phyloP scores from a whole-genome alignment of 2,888 invertebrate genomes.

The Idaea straminata region DNA sequence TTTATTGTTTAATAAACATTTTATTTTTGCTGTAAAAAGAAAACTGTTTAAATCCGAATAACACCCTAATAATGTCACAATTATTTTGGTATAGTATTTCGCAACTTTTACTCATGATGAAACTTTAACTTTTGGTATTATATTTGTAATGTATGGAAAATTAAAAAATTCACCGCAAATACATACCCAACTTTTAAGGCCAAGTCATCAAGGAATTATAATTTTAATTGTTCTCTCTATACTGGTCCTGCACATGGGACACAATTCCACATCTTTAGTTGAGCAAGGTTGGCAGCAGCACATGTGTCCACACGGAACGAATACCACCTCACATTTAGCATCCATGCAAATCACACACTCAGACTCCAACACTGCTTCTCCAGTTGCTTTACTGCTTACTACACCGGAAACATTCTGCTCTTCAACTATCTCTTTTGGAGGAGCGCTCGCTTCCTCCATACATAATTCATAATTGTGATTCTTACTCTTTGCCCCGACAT shows the following conservation, averaged over 20 bases:
- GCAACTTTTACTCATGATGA: too few relatives aligned
- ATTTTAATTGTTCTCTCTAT: constrained; percentile 86
- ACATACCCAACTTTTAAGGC: neutral
- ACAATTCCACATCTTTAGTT: constrained; percentile 77
- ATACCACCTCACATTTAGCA: constrained; percentile 84
- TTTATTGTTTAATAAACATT: too few relatives aligned
- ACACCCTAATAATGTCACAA: too few relatives aligned
- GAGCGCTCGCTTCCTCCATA: constrained; percentile 44
- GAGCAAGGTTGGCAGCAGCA: constrained; percentile 89
- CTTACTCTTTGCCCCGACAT: constrained; percentile 66
- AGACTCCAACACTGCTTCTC: constrained; percentile 58
- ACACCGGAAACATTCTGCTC: constrained; percentile 57
- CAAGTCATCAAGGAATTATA: constrained; percentile 70
- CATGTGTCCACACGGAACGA: constrained; percentile 93
- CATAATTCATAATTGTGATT: constrained; percentile 33
- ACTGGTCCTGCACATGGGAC: constrained; percentile 88
- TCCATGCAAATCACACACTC: constrained; percentile 95
- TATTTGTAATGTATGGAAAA: too few relatives aligned
- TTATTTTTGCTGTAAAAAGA: too few relatives aligned
- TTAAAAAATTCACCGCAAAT: too few relatives aligned
- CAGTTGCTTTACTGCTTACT: constrained; percentile 48
- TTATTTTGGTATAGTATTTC: too few relatives aligned
- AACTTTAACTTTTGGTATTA: too few relatives aligned
- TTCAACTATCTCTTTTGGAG: constrained; percentile 33
- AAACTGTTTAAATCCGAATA: too few relatives aligned